Conservation (phyloP, 2,888 invertebrate species). For the Elgonia sp. region DNA sequence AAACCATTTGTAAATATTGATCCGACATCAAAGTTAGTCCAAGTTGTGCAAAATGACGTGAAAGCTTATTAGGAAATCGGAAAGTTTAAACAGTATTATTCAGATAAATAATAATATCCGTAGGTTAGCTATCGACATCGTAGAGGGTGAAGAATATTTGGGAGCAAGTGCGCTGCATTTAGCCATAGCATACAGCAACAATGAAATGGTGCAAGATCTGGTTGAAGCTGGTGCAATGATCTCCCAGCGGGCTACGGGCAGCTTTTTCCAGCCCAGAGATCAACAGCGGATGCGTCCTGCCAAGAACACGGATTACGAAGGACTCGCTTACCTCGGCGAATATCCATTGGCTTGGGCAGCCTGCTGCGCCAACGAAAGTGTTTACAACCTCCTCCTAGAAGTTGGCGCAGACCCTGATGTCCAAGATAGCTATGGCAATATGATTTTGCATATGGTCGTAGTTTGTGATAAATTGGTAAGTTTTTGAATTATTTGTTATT, state of each 20-base stretch:
- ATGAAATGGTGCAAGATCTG: slow-evolving; percentile 96
- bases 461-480: slow-evolving; percentile 97
- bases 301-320: slow-evolving; percentile 97
- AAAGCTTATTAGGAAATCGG: no score
- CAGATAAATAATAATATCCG: slow-evolving; percentile 88
- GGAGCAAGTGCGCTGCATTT: slow-evolving; percentile 98
- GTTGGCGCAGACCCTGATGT: no score
- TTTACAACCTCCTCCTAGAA: no score
- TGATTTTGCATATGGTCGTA: slow-evolving; percentile 99
- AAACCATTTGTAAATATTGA: no score
- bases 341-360: no score
- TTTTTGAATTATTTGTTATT: neutral
- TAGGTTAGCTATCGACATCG: slow-evolving; percentile 94
- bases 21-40: no score
- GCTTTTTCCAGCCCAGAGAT: slow-evolving; percentile 98
- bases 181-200: slow-evolving; percentile 98
- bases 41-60: no score
- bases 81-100: no score
- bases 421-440: slow-evolving; percentile 99
- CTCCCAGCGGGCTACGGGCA: slow-evolving; percentile 96
- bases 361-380: no score
- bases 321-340: slow-evolving; percentile 98
- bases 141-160: slow-evolving; percentile 98
- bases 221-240: slow-evolving; percentile 97
- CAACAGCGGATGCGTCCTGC: slow-evolving; percentile 94